A percentile compares a stretch with the other conserved stretches of the same genome.
Evolutionary conservation across 2,888 invertebrate genomes (phyloP).

Genomic region (Eulithis prunata): DNA sequence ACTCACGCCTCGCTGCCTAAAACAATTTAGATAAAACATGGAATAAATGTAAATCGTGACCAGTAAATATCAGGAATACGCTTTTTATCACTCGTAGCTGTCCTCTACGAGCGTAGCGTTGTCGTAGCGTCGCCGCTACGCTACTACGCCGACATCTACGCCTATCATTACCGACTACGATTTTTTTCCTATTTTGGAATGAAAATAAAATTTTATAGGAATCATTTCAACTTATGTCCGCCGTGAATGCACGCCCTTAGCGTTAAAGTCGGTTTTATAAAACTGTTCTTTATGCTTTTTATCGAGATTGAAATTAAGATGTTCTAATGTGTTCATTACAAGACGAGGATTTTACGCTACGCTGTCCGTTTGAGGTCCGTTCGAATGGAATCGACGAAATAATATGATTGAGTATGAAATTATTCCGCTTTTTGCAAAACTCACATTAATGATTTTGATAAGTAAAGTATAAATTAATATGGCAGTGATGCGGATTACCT

Average conservation of each 20-base stretch:
- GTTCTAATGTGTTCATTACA: conserved; percentile 66
- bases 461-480: no score
- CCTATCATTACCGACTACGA: no score
- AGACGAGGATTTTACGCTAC: conserved; percentile 31
- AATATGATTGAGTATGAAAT: neutral
- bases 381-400: neutral
- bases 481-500: no score
- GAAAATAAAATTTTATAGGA: no score
- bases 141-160: neutral
- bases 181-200: no score
- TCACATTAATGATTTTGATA: neutral
- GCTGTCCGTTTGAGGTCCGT: conserved; percentile 4
- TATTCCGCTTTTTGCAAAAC: neutral
- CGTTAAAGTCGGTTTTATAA: conserved; percentile 60
- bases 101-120: neutral
- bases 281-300: conserved; percentile 74
- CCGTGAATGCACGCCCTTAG: conserved; percentile 53
- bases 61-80: no score
- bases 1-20: no score
- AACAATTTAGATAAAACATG: no score
- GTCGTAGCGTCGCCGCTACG: neutral
- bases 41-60: no score
- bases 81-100: neutral
- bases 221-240: conserved; percentile 10
- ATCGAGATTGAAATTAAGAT: conserved; percentile 79